Base-by-base conservation (phyloP, 2,113 vertebrate genomes). In the Anser cygnoides region DNA sequence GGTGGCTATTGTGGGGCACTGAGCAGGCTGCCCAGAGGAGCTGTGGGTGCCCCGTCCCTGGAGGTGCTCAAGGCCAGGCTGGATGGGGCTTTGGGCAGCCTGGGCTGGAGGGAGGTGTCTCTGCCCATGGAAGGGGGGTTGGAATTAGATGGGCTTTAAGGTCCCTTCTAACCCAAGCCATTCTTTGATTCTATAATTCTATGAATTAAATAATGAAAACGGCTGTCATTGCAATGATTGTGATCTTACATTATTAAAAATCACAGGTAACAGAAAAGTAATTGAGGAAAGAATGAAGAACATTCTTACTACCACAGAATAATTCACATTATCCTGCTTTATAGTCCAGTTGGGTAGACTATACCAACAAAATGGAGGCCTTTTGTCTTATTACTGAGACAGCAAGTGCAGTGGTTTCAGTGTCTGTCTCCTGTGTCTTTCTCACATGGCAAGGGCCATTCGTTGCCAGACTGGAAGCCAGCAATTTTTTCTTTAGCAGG, bases 161-260 rank as follows among this genome's bases (percentile, higher is more conserved):
- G 46, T 49, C 10, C 46, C 46, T 49, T 49, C 46, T 20, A 49
- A 49, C 20, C 10, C 46, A 49, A 22, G 11, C 46, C 20, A 49
- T 49, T 49, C 46, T 22, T 20, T 49, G 46, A 49, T 49, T 49
- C 46, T 49, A 49, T 49, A 49, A 22, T 49, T 49, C 46, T 49
- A 3, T 49, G 46, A 11, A 49, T 49, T 29, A 66, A 88, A n/a
- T 73, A 71, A 72, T 9, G 43, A 68, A 89, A 73, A 1, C 1
- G 1, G 23, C 26, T 55, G 31, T n/a, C n/a, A 28, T 54, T 65
- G 20, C 35, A 49, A 37, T 2, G 0, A 3, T 10, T 67, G 37
- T 84, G n/a, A 31, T 75, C 6, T 17, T n/a, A 3, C 0, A 0
- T 8, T 46, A 3, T 22, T 90, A 35, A 76, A 78, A 72, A 72